Evolutionary conservation across 37 sponge, comb jelly and placozoan genomes (phyloP).

Genomic region (Halichondria panicea): DNA sequence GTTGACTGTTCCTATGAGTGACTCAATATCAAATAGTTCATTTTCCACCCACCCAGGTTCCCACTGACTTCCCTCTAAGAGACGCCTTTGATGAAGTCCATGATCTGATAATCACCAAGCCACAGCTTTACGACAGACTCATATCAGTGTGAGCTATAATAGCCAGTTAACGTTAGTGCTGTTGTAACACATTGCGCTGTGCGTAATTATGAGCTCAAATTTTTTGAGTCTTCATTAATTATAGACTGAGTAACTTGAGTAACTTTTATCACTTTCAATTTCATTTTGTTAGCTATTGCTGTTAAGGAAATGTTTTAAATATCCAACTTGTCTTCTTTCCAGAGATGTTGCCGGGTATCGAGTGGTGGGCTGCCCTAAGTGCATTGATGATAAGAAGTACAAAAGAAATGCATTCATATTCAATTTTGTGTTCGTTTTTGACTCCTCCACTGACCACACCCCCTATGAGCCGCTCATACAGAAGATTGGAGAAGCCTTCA

Average conservation of each 20-base stretch:
- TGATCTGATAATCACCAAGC: constrained; percentile 89
- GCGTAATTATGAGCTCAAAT: not conserved
- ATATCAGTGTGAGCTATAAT: constrained; percentile 85
- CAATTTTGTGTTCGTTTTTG: constrained; percentile 89
- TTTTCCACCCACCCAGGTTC: constrained; percentile 48
- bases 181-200: not conserved
- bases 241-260: not conserved
- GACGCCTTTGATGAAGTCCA: constrained; percentile 75
- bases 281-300: not conserved
- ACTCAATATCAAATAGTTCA: not conserved
- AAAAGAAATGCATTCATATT: constrained; percentile 83
- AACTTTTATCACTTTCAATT: not conserved
- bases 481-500: constrained; percentile 79
- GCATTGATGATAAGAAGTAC: constrained; percentile 84
- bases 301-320: not conserved
- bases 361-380: constrained; percentile 77
- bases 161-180: no score
- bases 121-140: constrained; percentile 78
- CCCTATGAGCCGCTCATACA: constrained; percentile 74
- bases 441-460: constrained; percentile 48
- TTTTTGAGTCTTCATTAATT: not conserved
- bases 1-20: no score
- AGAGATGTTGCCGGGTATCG: constrained; percentile 58
- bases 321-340: not conserved
- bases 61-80: constrained; percentile 67